phyloP scores from a whole-genome alignment of 2,888 invertebrate genomes.

The Prostheceraeus crozeri region DNA sequence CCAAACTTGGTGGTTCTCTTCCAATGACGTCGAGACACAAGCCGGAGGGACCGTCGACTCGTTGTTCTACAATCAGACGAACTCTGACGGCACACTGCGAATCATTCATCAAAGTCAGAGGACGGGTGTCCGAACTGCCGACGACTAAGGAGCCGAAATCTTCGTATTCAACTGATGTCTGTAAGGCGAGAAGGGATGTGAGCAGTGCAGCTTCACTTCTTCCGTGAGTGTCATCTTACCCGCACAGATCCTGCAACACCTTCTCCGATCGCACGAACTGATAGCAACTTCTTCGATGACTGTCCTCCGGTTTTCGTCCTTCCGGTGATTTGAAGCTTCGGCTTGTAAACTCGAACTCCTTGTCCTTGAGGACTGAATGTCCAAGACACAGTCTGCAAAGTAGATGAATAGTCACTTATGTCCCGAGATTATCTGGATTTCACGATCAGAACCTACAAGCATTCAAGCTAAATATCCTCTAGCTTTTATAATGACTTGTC shows the following conservation, averaged over 20 bases:
- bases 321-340: slow-evolving; percentile 48
- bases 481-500: too few relatives aligned
- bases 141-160: slow-evolving; percentile 54
- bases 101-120: slow-evolving; percentile 50
- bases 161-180: slow-evolving; percentile 49
- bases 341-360: slow-evolving; percentile 52
- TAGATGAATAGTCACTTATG: too few relatives aligned
- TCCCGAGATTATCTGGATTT: too few relatives aligned
- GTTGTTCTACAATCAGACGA: slow-evolving; percentile 47
- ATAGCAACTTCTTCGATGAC: slow-evolving; percentile 47
- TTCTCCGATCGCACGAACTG: slow-evolving; percentile 49
- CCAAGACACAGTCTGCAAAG: slow-evolving; percentile 46
- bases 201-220: too few relatives aligned
- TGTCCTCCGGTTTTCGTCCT: slow-evolving; percentile 46
- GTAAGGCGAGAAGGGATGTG: too few relatives aligned
- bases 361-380: slow-evolving; percentile 46
- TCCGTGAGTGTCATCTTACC: too few relatives aligned
- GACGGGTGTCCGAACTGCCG: slow-evolving; percentile 47
- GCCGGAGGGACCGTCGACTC: slow-evolving; percentile 46
- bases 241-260: slow-evolving; percentile 53
- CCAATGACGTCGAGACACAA: slow-evolving; percentile 18
- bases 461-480: too few relatives aligned
- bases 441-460: too few relatives aligned
- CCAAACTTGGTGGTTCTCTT: slow-evolving; percentile 47
- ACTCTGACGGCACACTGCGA: slow-evolving; percentile 52